phyloP scores from a whole-genome alignment of 2,113 vertebrate species.

The Muscicapa adusta region DNA sequence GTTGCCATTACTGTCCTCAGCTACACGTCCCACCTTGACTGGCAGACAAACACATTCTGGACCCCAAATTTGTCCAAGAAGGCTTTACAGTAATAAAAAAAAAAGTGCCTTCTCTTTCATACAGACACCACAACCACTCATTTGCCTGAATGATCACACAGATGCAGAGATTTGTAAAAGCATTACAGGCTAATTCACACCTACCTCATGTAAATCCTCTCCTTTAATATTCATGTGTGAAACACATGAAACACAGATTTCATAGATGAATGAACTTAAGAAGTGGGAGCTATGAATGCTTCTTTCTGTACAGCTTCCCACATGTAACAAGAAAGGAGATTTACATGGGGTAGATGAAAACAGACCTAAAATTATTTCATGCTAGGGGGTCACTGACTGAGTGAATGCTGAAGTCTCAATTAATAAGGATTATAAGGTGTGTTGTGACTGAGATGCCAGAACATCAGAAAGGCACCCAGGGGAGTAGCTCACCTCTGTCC shows the following conservation, averaged over 20 bases:
- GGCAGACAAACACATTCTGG: background rate
- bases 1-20: background rate
- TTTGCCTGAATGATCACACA: background rate
- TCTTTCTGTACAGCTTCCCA: background rate
- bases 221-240: slow-evolving; percentile 9
- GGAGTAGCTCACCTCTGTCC: background rate
- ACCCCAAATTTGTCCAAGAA: background rate
- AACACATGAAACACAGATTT: slow-evolving; percentile 4
- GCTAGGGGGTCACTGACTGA: background rate
- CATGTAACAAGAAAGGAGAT: background rate
- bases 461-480: background rate
- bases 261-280: background rate
- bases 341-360: background rate
- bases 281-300: background rate
- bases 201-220: background rate
- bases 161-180: background rate
- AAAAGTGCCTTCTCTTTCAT: background rate
- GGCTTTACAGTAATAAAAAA: background rate
- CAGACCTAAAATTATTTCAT: background rate
- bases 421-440: slow-evolving; percentile 19
- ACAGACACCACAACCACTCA: background rate
- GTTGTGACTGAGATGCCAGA: background rate
- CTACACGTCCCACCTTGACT: background rate
- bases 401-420: background rate
- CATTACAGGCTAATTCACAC: background rate